Conservation (phyloP, 2,113 vertebrate genomes). For the Parus major region DNA sequence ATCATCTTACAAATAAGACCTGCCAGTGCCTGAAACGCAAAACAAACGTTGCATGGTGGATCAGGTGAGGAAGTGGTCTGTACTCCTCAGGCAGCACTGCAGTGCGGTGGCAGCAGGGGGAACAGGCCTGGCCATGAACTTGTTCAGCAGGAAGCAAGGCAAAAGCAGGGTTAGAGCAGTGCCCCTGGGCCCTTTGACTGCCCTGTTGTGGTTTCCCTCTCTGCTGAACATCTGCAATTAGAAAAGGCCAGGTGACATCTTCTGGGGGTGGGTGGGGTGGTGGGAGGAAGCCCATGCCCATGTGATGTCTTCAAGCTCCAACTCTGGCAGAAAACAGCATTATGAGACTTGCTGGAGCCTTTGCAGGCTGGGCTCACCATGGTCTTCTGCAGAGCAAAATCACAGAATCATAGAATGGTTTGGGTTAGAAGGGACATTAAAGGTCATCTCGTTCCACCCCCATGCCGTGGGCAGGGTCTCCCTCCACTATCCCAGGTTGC, state of each 20-base stretch:
- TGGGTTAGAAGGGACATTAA: not conserved
- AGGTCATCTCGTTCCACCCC: accelerated
- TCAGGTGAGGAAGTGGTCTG: accelerated
- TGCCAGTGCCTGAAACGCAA: not conserved
- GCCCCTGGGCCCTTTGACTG: not conserved
- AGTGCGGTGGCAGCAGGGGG: accelerated
- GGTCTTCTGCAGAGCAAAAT: not conserved
- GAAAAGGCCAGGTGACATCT: not conserved
- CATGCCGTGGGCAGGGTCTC: not conserved
- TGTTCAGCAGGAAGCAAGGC: not conserved
- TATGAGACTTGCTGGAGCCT: not conserved
- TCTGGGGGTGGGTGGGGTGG: accelerated
- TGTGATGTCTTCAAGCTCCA: not conserved
- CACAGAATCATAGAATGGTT: not conserved
- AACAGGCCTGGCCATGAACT: not conserved
- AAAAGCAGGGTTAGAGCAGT: not conserved
- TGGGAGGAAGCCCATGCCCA: not conserved
- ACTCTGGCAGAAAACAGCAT: not conserved
- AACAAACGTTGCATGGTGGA: accelerated
- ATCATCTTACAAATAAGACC: not conserved
- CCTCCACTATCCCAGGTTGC: not conserved
- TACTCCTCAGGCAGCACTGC: accelerated
- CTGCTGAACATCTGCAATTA: not conserved
- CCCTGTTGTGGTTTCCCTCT: not conserved
- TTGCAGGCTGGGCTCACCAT: not conserved